Evolutionary conservation across 2,113 vertebrate species (phyloP), one percentile per base, ranked within the genome.

Genomic region (Brevimyrus niger): DNA sequence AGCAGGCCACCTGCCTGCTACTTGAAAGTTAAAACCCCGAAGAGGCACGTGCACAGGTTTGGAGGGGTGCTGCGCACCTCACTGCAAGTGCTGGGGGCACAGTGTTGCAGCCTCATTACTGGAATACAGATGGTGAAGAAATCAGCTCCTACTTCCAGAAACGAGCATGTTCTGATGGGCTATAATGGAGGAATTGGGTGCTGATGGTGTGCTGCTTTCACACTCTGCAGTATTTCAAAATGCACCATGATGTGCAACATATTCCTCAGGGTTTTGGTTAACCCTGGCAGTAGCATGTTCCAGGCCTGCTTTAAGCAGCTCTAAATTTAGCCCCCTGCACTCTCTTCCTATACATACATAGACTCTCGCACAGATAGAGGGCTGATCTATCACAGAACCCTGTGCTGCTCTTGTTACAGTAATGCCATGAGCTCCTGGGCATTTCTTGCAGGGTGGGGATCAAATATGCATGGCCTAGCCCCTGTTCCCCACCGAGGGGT

Each of bases 321-420:
- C 84, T 86, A 89, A 86, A 50, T 89, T 86, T 86, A 51, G 47
- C 84, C 55, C 27, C 83, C 5, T 35, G 4, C 35, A 86, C 73
- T 83, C 76, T 35, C 9, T 86, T 38, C 55, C 15, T 55, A 31
- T 7, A 31, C 23, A 53, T 76, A 58, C 76, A 83, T 1, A 55
- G 13, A 17, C 19, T 58, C 50, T 13, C 88, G 51, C 73, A 53
- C 7, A 83, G 27, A 38, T 4, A 51, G 27, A 73, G 65, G 27
- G n/a, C 21, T n/a, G 55, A 27, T 42, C 44, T 58, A 58, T 58
- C 53, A 58, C 53, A 58, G 21, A 21, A 58, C 3, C 53, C 53
- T 58, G 53, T 23, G 6, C 55, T n/a, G 55, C 8, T 9, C 55
- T 48, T 27, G 8, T 48, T 21, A 46, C 42, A 48, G 65, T 5